A percentile compares a stretch with the other conserved stretches of the same genome.
These are phyloP conservation scores for Drosophila setosimentum DNA, from an alignment of 2,888 invertebrate species.

Conservation along the genomic window DNA sequence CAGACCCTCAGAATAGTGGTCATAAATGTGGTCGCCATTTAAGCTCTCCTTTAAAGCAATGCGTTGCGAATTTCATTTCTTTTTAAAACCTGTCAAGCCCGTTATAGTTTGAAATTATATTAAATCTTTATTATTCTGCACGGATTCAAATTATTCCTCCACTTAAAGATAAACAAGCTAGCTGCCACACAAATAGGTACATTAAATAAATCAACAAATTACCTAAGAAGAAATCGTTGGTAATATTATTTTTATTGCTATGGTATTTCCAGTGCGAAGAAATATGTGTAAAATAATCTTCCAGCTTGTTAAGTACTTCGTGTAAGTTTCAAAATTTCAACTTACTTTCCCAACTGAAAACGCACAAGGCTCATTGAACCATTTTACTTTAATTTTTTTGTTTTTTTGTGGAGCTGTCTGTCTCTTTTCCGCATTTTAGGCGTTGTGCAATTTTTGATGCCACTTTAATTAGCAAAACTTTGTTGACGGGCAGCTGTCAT, in stretches of 20 bases:
- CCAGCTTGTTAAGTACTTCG: background rate
- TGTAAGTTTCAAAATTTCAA: background rate
- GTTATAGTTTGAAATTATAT: background rate
- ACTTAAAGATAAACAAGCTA: background rate
- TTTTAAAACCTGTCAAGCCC: conserved; percentile 7
- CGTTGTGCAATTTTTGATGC: conserved; percentile 47
- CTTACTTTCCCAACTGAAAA: background rate
- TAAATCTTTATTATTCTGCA: background rate
- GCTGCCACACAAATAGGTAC: background rate
- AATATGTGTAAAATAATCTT: background rate
- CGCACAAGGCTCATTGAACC: conserved; percentile 34
- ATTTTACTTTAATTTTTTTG: conserved; percentile 12
- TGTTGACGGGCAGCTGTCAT: conserved; percentile 60
- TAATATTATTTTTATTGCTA: background rate
- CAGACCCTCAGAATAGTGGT: conserved; percentile 39
- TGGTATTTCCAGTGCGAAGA: background rate
- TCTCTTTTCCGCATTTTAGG: conserved; percentile 11
- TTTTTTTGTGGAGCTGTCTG: conserved; percentile 24
- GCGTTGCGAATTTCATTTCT: background rate
- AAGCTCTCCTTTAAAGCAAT: background rate
- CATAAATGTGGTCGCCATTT: conserved; percentile 11
- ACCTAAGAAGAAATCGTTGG: background rate
- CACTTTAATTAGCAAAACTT: conserved; percentile 70
- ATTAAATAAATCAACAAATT: background rate
- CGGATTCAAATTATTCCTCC: background rate